These are phyloP conservation scores for Volucella zonaria DNA, from an alignment of 2,888 invertebrate genomes.

Conservation along the genomic window DNA sequence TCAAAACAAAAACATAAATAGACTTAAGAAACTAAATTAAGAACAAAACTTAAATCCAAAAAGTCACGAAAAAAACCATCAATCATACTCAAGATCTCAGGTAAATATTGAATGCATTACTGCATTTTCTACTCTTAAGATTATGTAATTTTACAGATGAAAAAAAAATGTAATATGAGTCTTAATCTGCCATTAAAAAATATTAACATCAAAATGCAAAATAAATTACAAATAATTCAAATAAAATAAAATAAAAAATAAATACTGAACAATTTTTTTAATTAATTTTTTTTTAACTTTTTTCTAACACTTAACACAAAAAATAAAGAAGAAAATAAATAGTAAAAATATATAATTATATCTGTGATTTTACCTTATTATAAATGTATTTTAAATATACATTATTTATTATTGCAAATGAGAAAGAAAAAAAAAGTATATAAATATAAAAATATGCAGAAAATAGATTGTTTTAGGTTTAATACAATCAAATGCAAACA, in stretches of 20 bases:
- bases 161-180: slow-evolving; percentile 19
- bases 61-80: slow-evolving; percentile 49
- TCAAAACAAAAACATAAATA: slow-evolving; percentile 50
- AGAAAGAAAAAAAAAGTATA: slow-evolving; percentile 49
- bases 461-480: slow-evolving; percentile 59
- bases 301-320: slow-evolving; percentile 63
- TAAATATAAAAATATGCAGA: slow-evolving; percentile 62
- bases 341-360: slow-evolving; percentile 74
- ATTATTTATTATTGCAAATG: slow-evolving; percentile 73
- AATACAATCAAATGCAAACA: slow-evolving; percentile 34
- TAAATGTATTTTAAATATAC: slow-evolving; percentile 74
- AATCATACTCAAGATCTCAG: slow-evolving; percentile 59
- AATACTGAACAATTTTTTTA: slow-evolving; percentile 34
- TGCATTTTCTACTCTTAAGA: slow-evolving; percentile 43
- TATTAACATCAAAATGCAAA: slow-evolving; percentile 40
- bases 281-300: slow-evolving; percentile 54
- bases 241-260: slow-evolving; percentile 16
- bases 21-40: slow-evolving; percentile 59
- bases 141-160: slow-evolving; percentile 15
- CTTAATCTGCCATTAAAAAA: slow-evolving; percentile 46
- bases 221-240: not conserved
- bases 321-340: slow-evolving; percentile 57
- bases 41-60: slow-evolving; percentile 8
- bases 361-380: slow-evolving; percentile 74
- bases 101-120: slow-evolving; percentile 53